These are phyloP conservation scores for Spodoptera exigua DNA, from an alignment of 2,888 invertebrate genomes.

Conservation along the genomic window DNA sequence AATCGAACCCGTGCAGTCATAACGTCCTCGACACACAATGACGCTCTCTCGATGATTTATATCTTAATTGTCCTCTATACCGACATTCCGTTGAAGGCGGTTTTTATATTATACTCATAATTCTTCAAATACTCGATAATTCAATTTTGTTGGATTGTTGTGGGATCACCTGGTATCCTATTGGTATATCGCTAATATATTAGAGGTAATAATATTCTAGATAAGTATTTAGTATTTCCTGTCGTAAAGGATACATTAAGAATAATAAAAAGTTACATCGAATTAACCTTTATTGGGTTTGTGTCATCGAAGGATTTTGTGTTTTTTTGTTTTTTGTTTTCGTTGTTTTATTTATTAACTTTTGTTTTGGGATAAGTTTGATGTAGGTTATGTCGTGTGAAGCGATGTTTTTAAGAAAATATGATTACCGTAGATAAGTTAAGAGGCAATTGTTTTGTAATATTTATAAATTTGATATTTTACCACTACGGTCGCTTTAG, in stretches of 20 bases:
- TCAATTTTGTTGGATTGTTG: conserved; percentile 48
- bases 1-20: conserved; percentile 83
- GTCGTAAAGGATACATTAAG: conserved; percentile 50
- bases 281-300: conserved; percentile 49
- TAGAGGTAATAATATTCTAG: conserved; percentile 52
- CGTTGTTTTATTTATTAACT: conserved; percentile 16
- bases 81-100: conserved; percentile 76
- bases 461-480: too few species aligned
- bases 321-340: conserved; percentile 29
- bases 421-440: too few species aligned
- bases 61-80: conserved; percentile 82
- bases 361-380: conserved; percentile 9
- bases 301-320: conserved; percentile 40
- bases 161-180: conserved; percentile 55
- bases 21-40: conserved; percentile 85
- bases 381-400: conserved; percentile 3
- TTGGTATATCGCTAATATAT: conserved; percentile 53
- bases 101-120: conserved; percentile 78
- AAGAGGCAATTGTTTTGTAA: too few species aligned
- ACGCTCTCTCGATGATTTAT: conserved; percentile 85
- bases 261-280: conserved; percentile 50
- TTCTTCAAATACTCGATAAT: conserved; percentile 71
- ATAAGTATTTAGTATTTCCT: conserved; percentile 55
- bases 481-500: too few species aligned
- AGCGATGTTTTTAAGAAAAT: too few species aligned